phyloP scores from a whole-genome alignment of 1,140 invertebrate genomes.

The Orius laevigatus region DNA sequence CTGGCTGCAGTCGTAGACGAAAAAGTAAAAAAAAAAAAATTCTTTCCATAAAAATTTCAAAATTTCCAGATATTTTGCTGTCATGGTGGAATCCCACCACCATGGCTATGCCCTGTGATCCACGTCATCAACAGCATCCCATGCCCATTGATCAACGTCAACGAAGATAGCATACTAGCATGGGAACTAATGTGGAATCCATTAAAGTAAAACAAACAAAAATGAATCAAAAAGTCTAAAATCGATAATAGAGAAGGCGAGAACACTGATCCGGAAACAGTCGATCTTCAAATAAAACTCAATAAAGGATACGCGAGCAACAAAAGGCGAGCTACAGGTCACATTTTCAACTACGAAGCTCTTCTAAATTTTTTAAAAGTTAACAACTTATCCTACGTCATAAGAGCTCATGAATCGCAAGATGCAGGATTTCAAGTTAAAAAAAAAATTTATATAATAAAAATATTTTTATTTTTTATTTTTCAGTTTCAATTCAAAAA shows the following conservation, averaged over 20 bases:
- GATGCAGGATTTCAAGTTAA: conserved; percentile 1
- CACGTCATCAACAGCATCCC: conserved; percentile 42
- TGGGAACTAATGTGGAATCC: conserved; percentile 70
- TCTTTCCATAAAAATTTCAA: too few relatives aligned
- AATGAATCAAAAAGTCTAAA: too few relatives aligned
- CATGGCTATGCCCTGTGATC: conserved; percentile 36
- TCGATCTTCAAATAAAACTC: conserved; percentile 29
- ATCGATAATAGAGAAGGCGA: too few relatives aligned
- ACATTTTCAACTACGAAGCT: conserved; percentile 49
- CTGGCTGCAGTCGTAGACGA: conserved; percentile 48
- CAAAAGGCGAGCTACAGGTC: conserved; percentile 46
- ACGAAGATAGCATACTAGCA: conserved; percentile 43
- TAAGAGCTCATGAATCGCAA: conserved; percentile 46
- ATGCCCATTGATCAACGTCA: conserved; percentile 40
- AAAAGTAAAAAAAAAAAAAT: too few relatives aligned
- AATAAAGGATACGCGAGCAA: conserved; percentile 51
- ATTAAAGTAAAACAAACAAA: too few relatives aligned
- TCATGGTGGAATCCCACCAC: conserved; percentile 25
- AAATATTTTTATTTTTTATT: conserved; percentile 2
- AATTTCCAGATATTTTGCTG: too few relatives aligned
- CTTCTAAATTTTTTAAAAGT: conserved; percentile 42
- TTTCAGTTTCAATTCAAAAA: conserved; percentile 38
- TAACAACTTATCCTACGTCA: conserved; percentile 47
- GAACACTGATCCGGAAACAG: conserved; percentile 19
- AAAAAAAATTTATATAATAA: conserved; percentile 1